Conservation (phyloP, 2,113 vertebrate species). For the Odobenus rosmarus region DNA sequence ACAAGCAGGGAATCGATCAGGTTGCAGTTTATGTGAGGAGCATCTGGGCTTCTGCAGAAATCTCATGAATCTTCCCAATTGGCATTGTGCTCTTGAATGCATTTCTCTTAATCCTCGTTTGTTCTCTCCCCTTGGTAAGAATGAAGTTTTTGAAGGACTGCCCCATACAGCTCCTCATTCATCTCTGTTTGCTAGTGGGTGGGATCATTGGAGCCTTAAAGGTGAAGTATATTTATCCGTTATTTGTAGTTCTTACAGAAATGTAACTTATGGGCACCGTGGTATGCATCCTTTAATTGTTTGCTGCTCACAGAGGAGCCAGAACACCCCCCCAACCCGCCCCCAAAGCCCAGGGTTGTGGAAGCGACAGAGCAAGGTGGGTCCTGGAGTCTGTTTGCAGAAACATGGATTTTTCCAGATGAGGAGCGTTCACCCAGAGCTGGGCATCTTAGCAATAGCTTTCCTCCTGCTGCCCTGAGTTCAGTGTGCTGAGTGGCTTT, state of each 20-base stretch:
- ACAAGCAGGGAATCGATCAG: background rate
- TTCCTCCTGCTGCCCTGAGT: background rate
- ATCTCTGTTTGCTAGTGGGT: slow-evolving; percentile 85
- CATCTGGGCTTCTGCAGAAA: background rate
- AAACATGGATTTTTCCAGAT: background rate
- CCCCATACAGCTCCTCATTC: slow-evolving; percentile 85
- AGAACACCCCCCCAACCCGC: background rate
- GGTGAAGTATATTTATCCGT: slow-evolving; percentile 76
- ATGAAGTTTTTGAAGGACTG: slow-evolving; percentile 86
- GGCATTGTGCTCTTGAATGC: background rate
- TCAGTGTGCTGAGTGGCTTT: background rate
- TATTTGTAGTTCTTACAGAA: slow-evolving; percentile 2
- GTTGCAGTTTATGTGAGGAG: background rate
- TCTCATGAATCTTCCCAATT: background rate
- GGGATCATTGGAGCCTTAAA: slow-evolving; percentile 85
- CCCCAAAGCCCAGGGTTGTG: background rate
- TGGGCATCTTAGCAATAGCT: background rate
- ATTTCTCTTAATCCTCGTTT: background rate
- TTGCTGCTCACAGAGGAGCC: background rate
- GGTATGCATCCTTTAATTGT: slow-evolving; percentile 39
- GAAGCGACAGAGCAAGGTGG: background rate
- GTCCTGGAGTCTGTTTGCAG: background rate
- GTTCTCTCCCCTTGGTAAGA: slow-evolving; percentile 70
- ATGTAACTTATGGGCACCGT: background rate
- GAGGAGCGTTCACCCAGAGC: background rate